Evolutionary conservation across 2,113 vertebrate genomes (phyloP).

Genomic region (Pedetes capensis): DNA sequence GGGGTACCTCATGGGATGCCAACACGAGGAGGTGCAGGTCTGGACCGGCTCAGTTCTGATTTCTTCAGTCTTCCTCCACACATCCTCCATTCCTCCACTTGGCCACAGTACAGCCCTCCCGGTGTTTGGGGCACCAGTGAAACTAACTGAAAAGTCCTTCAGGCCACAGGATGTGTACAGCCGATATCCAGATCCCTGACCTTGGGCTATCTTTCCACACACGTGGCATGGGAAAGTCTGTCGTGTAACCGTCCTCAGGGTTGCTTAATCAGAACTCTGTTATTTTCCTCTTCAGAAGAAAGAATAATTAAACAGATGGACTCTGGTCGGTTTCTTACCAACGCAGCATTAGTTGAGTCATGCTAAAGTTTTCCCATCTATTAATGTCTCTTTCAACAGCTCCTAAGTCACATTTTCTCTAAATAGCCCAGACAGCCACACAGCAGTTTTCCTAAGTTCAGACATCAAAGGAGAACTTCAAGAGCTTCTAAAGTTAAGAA

Average conservation of each 20-base stretch:
- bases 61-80: background rate
- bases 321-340: conserved; percentile 61
- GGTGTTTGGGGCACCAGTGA: background rate
- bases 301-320: conserved; percentile 56
- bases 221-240: background rate
- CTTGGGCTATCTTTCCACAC: background rate
- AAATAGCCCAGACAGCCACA: conserved; percentile 43
- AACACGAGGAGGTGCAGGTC: rapidly evolving
- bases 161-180: background rate
- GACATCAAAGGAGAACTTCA: background rate
- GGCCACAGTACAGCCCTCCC: background rate
- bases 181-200: rapidly evolving
- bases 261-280: conserved; percentile 47
- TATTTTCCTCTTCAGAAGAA: conserved; percentile 50
- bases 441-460: background rate
- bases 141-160: background rate
- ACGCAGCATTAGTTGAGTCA: conserved; percentile 61
- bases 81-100: background rate
- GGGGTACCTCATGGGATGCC: rapidly evolving
- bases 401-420: conserved; percentile 51
- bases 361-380: conserved; percentile 44
- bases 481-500: background rate
- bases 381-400: conserved; percentile 54
- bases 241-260: background rate
- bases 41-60: background rate